Percentiles rank a stretch among this genome's conserved stretches.
These are phyloP conservation scores for Hemicentrotus pulcherrimus DNA, from an alignment of 35 echinoderm and acorn worm genomes.

Conservation along the genomic window DNA sequence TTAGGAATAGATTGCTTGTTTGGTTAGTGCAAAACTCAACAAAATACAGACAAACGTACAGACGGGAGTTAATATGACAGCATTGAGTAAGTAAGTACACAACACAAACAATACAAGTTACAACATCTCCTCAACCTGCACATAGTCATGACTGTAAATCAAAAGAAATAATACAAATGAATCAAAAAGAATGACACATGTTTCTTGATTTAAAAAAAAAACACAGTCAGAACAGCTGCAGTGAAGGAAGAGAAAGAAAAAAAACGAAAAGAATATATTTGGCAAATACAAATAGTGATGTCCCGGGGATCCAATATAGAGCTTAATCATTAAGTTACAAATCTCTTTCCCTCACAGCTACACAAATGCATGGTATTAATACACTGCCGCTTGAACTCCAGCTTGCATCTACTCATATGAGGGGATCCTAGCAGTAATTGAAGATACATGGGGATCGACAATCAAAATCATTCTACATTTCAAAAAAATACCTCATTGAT, in stretches of 20 bases:
- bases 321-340: background rate
- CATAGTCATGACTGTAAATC: background rate
- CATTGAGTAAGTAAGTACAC: background rate
- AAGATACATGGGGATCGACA: too few species aligned
- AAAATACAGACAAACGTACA: background rate
- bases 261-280: constrained; percentile 29
- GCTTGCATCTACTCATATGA: background rate
- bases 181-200: background rate
- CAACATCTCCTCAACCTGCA: background rate
- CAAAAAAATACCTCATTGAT: background rate
- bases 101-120: background rate
- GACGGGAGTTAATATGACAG: background rate
- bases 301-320: background rate
- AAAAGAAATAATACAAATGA: constrained; percentile 7
- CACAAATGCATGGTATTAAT: background rate
- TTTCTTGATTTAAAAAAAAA: background rate
- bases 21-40: background rate
- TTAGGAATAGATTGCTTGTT: background rate
- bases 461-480: too few species aligned
- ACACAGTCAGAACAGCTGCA: constrained; percentile 34
- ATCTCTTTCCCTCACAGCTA: background rate
- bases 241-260: background rate
- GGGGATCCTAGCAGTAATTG: too few species aligned
- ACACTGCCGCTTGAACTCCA: background rate
- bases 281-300: constrained; percentile 20